phyloP scores from a whole-genome alignment of 2,888 invertebrate genomes.

The Nesidiocoris tenuis region DNA sequence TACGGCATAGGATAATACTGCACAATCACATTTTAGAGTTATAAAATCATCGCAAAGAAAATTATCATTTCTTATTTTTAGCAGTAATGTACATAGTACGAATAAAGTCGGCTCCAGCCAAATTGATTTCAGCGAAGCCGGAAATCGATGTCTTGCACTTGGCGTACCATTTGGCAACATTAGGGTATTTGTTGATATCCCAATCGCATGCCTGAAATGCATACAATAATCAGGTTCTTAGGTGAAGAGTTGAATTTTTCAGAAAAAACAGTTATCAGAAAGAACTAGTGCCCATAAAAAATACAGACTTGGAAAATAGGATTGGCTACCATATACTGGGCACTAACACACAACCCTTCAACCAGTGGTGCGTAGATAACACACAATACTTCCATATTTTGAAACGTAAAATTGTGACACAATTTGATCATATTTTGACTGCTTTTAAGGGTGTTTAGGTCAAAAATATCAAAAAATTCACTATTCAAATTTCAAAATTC shows the following conservation, averaged over 20 bases:
- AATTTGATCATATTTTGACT: no score
- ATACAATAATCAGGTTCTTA: no score
- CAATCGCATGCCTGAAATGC: conserved; percentile 57
- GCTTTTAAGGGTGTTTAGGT: no score
- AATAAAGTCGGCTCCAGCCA: conserved; percentile 45
- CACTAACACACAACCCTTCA: no score
- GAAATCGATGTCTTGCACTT: conserved; percentile 61
- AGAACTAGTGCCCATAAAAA: not conserved
- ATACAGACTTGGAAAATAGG: not conserved
- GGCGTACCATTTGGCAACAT: conserved; percentile 66
- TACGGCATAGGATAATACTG: no score
- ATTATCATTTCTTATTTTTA: conserved; percentile 4
- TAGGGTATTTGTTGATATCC: conserved; percentile 68
- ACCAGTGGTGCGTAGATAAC: no score
- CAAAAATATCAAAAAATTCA: no score
- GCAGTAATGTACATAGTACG: conserved; percentile 17
- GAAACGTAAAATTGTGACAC: no score
- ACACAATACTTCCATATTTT: no score
- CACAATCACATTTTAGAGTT: not conserved
- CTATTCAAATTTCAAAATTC: no score
- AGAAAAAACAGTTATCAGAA: no score
- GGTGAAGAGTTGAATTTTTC: not conserved
- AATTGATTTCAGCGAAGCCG: conserved; percentile 59
- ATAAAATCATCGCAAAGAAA: not conserved
- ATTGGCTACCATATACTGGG: no score